phyloP scores from a whole-genome alignment of 1,140 invertebrate species.

The Drosophila lacertosa region DNA sequence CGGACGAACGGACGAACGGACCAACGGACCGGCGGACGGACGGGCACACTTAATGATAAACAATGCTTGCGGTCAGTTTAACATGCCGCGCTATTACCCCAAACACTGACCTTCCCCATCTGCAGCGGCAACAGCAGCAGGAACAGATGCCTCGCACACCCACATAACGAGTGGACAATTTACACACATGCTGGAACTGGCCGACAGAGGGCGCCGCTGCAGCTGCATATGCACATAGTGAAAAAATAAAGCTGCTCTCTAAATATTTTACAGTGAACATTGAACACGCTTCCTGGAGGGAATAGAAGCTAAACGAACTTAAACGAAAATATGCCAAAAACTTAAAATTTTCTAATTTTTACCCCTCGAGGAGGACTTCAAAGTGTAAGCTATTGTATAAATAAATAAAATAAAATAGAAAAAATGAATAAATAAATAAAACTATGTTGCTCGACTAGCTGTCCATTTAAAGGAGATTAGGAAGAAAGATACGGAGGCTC shows the following conservation, averaged over 20 bases:
- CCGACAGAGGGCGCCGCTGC: slow-evolving; percentile 42
- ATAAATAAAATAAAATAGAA: no score
- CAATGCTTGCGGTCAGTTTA: slow-evolving; percentile 83
- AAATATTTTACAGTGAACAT: neutral
- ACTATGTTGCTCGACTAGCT: no score
- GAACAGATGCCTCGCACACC: slow-evolving; percentile 21
- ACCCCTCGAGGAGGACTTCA: no score
- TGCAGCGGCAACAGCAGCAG: no score
- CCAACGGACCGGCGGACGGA: neutral
- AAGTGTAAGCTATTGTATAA: no score
- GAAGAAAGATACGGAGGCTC: no score
- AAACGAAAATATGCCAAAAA: no score
- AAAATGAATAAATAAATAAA: no score
- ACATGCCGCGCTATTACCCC: slow-evolving; percentile 81
- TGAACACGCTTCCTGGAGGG: slow-evolving; percentile 11
- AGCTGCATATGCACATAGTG: slow-evolving; percentile 10
- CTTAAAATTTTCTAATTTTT: no score
- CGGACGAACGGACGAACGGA: neutral
- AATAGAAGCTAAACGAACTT: neutral
- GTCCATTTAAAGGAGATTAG: no score
- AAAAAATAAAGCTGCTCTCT: slow-evolving; percentile 22
- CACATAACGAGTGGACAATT: slow-evolving; percentile 79
- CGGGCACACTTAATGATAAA: slow-evolving; percentile 76
- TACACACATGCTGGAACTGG: slow-evolving; percentile 69
- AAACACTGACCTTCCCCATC: slow-evolving; percentile 47